Percentiles rank a stretch among this genome's conserved stretches.
Conservation (phyloP, 1,140 invertebrate genomes). For the Melanaphis sacchari region DNA sequence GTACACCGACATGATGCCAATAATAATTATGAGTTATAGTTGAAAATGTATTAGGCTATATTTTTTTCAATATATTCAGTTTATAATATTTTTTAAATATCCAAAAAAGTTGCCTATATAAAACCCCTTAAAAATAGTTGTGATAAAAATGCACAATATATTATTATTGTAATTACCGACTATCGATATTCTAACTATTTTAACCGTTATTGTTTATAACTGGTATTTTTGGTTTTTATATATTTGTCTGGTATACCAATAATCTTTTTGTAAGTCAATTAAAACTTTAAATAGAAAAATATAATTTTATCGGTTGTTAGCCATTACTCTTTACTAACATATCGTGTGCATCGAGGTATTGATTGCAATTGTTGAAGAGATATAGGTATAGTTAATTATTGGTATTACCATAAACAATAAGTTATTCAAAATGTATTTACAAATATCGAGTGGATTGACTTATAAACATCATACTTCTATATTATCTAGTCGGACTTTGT, state of each 20-base stretch:
- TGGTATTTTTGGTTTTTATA: not conserved
- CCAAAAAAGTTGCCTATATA: not conserved
- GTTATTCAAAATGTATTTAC: not conserved
- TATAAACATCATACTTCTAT: not conserved
- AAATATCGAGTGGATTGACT: not conserved
- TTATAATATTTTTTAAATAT: not conserved
- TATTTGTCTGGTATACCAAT: not conserved
- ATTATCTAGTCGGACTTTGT: not conserved
- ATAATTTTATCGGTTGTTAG: not conserved
- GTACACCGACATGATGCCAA: not conserved
- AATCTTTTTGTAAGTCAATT: not conserved
- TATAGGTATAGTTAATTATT: not conserved
- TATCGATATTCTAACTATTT: not conserved
- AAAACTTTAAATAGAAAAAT: not conserved
- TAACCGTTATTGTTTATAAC: not conserved
- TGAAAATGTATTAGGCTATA: not conserved
- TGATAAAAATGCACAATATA: not conserved
- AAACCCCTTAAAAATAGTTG: not conserved
- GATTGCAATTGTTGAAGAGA: not conserved
- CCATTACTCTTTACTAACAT: not conserved
- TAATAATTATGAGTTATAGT: not conserved
- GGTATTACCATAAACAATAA: not conserved
- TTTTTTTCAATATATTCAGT: not conserved
- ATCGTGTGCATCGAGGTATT: not conserved
- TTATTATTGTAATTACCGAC: not conserved